A percentile compares a stretch with the other conserved stretches of the same genome.
These are phyloP conservation scores for Ecliptopera silaceata DNA, from an alignment of 2,888 invertebrate species.

Conservation along the genomic window DNA sequence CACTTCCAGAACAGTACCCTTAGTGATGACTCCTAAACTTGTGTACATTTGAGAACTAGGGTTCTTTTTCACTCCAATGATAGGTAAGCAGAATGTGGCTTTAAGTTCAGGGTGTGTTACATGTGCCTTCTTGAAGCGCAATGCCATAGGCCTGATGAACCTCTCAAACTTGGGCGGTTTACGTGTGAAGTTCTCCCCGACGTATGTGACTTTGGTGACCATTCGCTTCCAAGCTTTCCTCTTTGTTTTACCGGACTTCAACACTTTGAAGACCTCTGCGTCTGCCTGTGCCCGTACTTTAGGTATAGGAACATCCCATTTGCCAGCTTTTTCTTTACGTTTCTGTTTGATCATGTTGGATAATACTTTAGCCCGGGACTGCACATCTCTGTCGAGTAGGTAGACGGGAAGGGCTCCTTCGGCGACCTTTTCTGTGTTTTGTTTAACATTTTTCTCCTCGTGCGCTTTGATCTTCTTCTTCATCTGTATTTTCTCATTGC, in stretches of 20 bases:
- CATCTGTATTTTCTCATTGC: slow-evolving; percentile 99
- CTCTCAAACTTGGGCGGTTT: slow-evolving; percentile 99
- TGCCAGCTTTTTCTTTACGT: slow-evolving; percentile 99
- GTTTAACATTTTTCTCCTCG: slow-evolving; percentile 96
- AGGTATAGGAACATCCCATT: slow-evolving; percentile 99
- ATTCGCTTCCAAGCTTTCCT: slow-evolving; percentile 99
- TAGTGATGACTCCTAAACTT: slow-evolving; percentile 98
- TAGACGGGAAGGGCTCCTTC: slow-evolving; percentile 98
- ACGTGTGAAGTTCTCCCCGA: slow-evolving; percentile 98
- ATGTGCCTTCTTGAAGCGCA: slow-evolving; percentile 98
- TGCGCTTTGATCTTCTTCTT: slow-evolving; percentile 99
- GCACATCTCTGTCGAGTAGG: slow-evolving; percentile 97
- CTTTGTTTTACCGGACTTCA: slow-evolving; percentile 95
- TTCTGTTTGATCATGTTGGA: slow-evolving; percentile 99
- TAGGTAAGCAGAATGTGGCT: slow-evolving; percentile 98
- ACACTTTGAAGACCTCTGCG: slow-evolving; percentile 97
- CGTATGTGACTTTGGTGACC: slow-evolving; percentile 99
- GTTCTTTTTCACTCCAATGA: slow-evolving; percentile 99
- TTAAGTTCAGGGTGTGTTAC: slow-evolving; percentile 99
- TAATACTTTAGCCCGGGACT: slow-evolving; percentile 96
- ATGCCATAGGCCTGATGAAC: slow-evolving; percentile 98
- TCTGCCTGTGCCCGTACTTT: slow-evolving; percentile 98
- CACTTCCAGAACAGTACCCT: slow-evolving; percentile 98
- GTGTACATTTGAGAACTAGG: slow-evolving; percentile 99
- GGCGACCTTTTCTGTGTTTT: slow-evolving; percentile 91